These are phyloP conservation scores for Sula dactylatra DNA, from an alignment of 2,113 vertebrate genomes.

Conservation along the genomic window DNA sequence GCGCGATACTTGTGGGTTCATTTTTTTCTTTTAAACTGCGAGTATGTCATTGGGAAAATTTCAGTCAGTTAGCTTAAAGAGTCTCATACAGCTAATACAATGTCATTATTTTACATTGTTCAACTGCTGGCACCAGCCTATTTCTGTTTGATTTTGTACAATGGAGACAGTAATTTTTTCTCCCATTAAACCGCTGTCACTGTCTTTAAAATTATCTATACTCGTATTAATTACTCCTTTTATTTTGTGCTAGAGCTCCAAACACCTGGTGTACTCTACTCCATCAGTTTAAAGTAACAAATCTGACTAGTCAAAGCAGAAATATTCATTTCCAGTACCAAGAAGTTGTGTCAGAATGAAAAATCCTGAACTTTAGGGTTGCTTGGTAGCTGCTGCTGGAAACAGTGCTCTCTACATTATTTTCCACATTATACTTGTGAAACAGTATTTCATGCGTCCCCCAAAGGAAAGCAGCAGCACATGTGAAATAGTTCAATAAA, in stretches of 20 bases:
- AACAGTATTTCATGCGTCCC: neutral
- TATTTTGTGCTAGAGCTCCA: neutral
- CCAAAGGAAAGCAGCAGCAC: neutral
- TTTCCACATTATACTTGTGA: neutral
- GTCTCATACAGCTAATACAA: neutral
- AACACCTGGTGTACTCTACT: neutral
- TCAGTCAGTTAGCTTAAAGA: neutral
- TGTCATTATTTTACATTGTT: neutral
- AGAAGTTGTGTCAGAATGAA: neutral
- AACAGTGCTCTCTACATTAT: neutral
- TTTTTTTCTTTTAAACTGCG: neutral
- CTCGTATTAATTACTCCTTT: neutral
- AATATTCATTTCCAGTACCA: neutral
- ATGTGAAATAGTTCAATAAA: neutral
- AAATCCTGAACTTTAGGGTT: neutral
- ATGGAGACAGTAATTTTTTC: neutral
- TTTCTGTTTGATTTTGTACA: neutral
- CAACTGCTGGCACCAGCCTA: neutral
- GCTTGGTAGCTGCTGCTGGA: neutral
- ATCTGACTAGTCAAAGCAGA: neutral
- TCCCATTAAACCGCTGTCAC: neutral
- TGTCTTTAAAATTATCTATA: neutral
- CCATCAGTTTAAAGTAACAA: neutral
- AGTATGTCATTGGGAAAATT: neutral
- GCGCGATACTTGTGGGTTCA: accelerated